Evolutionary conservation across 2,888 invertebrate genomes (phyloP).

Genomic region (Choristoneura rosaceana): DNA sequence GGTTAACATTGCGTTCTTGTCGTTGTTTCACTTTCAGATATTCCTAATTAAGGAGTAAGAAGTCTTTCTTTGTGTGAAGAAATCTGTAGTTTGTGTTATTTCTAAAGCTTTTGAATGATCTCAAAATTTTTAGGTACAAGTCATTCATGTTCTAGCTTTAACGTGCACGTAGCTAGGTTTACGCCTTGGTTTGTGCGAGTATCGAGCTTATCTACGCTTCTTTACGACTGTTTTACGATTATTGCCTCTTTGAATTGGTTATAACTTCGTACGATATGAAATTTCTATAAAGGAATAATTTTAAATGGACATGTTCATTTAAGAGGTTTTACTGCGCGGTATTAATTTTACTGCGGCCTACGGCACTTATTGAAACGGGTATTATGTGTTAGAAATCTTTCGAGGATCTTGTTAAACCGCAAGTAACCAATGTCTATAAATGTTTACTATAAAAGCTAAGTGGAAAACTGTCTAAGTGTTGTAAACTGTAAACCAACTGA

Average conservation of each 20-base stretch:
- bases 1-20: neutral
- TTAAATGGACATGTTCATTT: slow-evolving; percentile 81
- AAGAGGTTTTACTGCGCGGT: slow-evolving; percentile 64
- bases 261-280: slow-evolving; percentile 81
- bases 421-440: neutral
- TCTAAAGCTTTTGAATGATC: neutral
- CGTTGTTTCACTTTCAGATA: neutral
- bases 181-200: slow-evolving; percentile 68
- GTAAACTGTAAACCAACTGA: too few relatives aligned
- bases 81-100: too few relatives aligned
- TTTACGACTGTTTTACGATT: slow-evolving; percentile 83
- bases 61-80: too few relatives aligned
- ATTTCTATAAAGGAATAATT: slow-evolving; percentile 79
- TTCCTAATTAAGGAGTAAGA: neutral
- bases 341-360: slow-evolving; percentile 64
- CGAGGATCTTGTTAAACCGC: neutral
- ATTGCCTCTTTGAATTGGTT: slow-evolving; percentile 81
- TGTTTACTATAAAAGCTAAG: neutral
- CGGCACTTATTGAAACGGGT: slow-evolving; percentile 35
- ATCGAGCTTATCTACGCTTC: slow-evolving; percentile 74
- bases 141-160: slow-evolving; percentile 4
- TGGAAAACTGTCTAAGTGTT: too few relatives aligned
- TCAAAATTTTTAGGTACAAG: neutral
- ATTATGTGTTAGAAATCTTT: slow-evolving; percentile 1
- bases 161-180: slow-evolving; percentile 56